Evolutionary conservation across 2,113 vertebrate genomes (phyloP), one percentile per base, ranked within the genome.

Genomic region (Malurus alboscapulatus): DNA sequence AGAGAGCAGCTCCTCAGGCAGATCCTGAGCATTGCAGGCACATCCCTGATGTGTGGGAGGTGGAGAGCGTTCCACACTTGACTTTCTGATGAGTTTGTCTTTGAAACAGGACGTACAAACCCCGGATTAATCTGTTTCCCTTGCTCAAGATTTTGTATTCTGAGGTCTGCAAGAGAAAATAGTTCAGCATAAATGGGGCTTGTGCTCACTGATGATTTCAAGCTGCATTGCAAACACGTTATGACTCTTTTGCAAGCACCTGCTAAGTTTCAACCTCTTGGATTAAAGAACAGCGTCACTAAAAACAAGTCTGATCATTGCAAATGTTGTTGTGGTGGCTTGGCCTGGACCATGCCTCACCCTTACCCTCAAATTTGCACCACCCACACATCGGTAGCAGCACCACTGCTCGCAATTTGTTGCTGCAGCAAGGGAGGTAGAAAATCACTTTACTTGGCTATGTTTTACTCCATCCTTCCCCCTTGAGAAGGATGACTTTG

Each of bases 301-400:
- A 8, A 69, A 84, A 45, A 10, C 32, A 59, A 2, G 19, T 75
- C 8, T 17, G 79, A n/a, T 44, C 9, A n/a, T 45, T 75, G 21
- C 29, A 91, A 79, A 66, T 9, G 4, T 63, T 59, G 18, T 10
- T 58, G 62, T 58, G 21, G n/a, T 24, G 20, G 16, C 14, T 62
- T 87, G 42, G 14, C 42, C 42, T 30, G 9, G 29, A 53, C 47
- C 11, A 17, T n/a, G 24, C 38, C 42, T 74, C 38, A 36, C 3
- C 9, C 12, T 73, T 55, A 48, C 34, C 14, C 40, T 54, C 4
- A 32, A 6, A 80, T 69, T 42, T 69, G 27, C 12, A 79, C 19
- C 54, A 94, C 18, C 12, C 38, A 55, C 36, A 9, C 0, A 0
- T 20, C 1, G 0, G 29, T 15, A 68, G 17, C 4, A 4, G 29